phyloP scores from a whole-genome alignment of 2,797 vertebrate genomes.

The Chelidonichthys spinosus region DNA sequence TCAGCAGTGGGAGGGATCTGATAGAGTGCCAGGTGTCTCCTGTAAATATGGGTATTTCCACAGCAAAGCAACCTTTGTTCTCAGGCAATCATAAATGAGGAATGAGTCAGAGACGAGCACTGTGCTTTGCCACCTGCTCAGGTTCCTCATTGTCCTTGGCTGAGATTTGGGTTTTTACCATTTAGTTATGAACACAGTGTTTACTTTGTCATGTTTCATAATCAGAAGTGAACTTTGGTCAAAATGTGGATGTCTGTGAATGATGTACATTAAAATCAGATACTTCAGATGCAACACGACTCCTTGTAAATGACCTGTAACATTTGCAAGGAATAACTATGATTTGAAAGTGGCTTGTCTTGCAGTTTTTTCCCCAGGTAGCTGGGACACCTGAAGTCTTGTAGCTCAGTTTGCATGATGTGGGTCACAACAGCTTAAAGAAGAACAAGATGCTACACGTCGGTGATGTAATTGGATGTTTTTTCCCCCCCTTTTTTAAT shows the following conservation, averaged over 20 bases:
- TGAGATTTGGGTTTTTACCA: neutral
- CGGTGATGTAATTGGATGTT: neutral
- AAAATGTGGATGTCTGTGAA: neutral
- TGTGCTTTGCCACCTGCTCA: conserved; percentile 7
- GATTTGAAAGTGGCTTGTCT: neutral
- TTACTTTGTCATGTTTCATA: neutral
- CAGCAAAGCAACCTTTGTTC: conserved; percentile 5
- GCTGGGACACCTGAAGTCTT: neutral
- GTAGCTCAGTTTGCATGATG: neutral
- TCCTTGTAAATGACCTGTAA: neutral
- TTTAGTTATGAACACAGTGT: conserved; percentile 11
- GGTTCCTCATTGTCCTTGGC: neutral
- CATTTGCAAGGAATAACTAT: neutral
- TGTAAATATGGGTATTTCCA: neutral
- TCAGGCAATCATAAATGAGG: neutral
- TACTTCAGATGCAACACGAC: neutral
- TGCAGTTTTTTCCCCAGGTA: neutral
- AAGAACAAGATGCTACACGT: conserved; percentile 9
- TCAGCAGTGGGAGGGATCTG: neutral
- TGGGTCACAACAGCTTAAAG: neutral
- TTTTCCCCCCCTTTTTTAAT: neutral
- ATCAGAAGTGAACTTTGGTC: neutral
- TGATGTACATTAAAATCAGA: neutral
- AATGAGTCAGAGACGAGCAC: conserved; percentile 26
- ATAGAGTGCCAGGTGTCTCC: neutral